A percentile compares a stretch with the other conserved stretches of the same genome.
These are phyloP conservation scores for Colaptes auratus DNA, from an alignment of 2,113 vertebrate species.

Conservation along the genomic window DNA sequence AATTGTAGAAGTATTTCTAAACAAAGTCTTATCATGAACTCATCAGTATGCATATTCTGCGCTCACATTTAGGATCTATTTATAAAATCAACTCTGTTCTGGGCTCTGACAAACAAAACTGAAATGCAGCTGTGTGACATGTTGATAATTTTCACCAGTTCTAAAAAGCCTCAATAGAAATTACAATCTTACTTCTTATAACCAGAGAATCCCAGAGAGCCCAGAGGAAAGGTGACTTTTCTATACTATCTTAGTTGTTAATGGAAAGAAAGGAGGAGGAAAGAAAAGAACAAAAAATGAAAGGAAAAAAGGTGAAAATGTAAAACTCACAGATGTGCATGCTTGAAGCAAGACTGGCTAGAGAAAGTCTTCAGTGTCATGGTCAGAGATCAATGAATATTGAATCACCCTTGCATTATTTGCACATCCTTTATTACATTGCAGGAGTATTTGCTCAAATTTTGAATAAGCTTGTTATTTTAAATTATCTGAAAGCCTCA, in stretches of 20 bases:
- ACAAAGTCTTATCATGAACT: constrained; percentile 79
- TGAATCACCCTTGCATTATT: constrained; percentile 36
- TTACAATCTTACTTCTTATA: constrained; percentile 73
- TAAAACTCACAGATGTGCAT: constrained; percentile 15
- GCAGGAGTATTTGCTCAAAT: constrained; percentile 2
- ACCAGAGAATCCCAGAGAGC: constrained; percentile 70
- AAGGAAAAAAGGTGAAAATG: constrained; percentile 22
- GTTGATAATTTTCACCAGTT: constrained; percentile 83
- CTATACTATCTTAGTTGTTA: constrained; percentile 24
- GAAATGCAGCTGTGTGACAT: constrained; percentile 84
- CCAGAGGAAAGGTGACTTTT: constrained; percentile 72
- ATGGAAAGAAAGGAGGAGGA: not conserved
- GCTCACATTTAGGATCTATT: constrained; percentile 83
- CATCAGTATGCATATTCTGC: constrained; percentile 78
- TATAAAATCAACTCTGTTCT: constrained; percentile 84
- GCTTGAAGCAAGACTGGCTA: constrained; percentile 24
- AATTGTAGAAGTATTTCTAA: constrained; percentile 77
- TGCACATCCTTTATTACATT: not conserved
- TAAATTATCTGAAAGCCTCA: not conserved
- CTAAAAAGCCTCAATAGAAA: constrained; percentile 79
- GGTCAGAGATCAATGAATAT: not conserved
- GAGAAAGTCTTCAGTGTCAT: not conserved
- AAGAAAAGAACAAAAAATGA: constrained; percentile 7
- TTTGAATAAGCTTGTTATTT: constrained; percentile 4
- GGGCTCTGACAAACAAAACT: constrained; percentile 80